Percentiles rank a stretch among this genome's conserved stretches.
Conservation (phyloP, 2,888 invertebrate species). For the Hydroisotoma schaefferi region DNA sequence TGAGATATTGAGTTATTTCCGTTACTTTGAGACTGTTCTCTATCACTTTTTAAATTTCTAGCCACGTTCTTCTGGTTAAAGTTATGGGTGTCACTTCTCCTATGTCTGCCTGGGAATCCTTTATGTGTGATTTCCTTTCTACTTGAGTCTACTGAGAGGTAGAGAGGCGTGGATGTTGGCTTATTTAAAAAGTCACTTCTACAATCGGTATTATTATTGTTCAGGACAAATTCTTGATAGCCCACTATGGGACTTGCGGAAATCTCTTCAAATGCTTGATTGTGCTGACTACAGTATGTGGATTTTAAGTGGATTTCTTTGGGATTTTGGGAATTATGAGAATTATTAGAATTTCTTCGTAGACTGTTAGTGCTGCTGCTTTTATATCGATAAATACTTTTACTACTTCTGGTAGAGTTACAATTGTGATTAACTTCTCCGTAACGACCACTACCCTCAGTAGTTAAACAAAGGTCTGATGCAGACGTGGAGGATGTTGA, state of each 20-base stretch:
- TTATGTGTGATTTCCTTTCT: neutral
- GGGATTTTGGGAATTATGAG: neutral
- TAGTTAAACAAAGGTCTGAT: constrained; percentile 12
- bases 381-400: neutral
- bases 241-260: neutral
- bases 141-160: neutral
- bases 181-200: neutral
- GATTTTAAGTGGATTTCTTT: neutral
- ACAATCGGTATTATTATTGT: neutral
- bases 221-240: neutral
- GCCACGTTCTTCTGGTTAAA: neutral
- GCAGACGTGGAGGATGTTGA: constrained; percentile 6
- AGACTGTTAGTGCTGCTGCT: neutral
- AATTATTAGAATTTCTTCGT: neutral
- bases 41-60: neutral
- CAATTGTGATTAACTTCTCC: neutral
- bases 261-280: neutral
- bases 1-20: too few relatives aligned
- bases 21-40: neutral
- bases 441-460: neutral
- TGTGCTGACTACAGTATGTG: neutral
- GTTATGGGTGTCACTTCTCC: neutral
- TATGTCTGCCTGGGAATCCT: neutral
- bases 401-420: neutral
- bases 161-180: neutral